Conservation (phyloP, 2,888 invertebrate genomes). For the Dryobota labecula region DNA sequence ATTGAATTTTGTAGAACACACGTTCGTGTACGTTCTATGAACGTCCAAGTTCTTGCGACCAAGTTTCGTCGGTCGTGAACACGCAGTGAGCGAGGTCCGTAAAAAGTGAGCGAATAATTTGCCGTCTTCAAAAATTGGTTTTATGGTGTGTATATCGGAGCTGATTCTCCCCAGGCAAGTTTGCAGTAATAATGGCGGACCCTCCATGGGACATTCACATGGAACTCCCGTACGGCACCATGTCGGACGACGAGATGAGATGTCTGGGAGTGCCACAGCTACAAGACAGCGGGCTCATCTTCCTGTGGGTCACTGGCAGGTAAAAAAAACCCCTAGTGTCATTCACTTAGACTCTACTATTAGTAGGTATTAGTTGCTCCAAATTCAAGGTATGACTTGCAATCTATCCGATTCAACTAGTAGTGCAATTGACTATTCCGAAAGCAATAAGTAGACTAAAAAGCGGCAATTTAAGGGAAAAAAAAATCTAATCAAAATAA, state of each 20-base stretch:
- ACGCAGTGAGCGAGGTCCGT: too few relatives aligned
- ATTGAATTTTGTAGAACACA: too few relatives aligned
- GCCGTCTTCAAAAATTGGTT: too few relatives aligned
- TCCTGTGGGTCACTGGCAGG: slow-evolving; percentile 99
- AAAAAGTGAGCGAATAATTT: too few relatives aligned
- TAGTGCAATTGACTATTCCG: too few relatives aligned
- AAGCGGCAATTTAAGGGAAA: too few relatives aligned
- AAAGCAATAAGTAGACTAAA: too few relatives aligned
- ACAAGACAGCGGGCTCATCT: slow-evolving; percentile 98
- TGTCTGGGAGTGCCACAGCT: slow-evolving; percentile 97
- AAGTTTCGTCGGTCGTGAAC: too few relatives aligned
- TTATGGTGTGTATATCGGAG: too few relatives aligned
- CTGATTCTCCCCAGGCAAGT: slow-evolving; percentile 94
- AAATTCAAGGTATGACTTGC: background rate
- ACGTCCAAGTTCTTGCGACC: too few relatives aligned
- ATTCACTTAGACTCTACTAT: background rate
- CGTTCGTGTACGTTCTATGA: too few relatives aligned
- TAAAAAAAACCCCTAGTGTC: slow-evolving; percentile 63
- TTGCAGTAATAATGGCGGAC: slow-evolving; percentile 99
- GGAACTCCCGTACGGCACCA: slow-evolving; percentile 99
- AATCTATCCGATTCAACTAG: background rate
- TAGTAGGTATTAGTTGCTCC: background rate
- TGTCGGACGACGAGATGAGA: slow-evolving; percentile 99
- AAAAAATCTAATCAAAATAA: too few relatives aligned
- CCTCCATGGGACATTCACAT: slow-evolving; percentile 99